Evolutionary conservation across 1,140 invertebrate genomes (phyloP).

Genomic region (Drosophila trapezifrons): DNA sequence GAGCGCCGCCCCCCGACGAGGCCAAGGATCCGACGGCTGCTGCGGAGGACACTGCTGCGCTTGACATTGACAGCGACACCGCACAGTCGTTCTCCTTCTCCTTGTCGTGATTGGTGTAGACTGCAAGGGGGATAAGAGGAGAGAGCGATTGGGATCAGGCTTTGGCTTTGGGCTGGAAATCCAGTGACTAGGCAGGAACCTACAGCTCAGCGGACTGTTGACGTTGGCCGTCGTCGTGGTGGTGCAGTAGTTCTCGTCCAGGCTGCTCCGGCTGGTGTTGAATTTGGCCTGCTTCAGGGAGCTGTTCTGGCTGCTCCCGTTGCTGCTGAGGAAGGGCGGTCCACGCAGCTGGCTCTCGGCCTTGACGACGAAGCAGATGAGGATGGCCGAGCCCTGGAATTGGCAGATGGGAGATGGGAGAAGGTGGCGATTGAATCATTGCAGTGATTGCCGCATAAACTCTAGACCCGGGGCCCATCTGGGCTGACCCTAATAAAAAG

Average conservation of each 20-base stretch:
- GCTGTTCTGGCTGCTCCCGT: slow-evolving; percentile 64
- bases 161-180: background rate
- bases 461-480: slow-evolving; percentile 5
- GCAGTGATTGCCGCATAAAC: slow-evolving; percentile 26
- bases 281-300: slow-evolving; percentile 75
- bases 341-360: slow-evolving; percentile 82
- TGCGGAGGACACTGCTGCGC: slow-evolving; percentile 44
- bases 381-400: slow-evolving; percentile 84
- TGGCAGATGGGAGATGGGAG: slow-evolving; percentile 6
- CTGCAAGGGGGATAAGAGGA: slow-evolving; percentile 41
- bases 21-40: slow-evolving; percentile 34
- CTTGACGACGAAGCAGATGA: slow-evolving; percentile 85
- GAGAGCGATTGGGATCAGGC: slow-evolving; percentile 1
- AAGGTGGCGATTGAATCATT: slow-evolving; percentile 15
- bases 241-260: slow-evolving; percentile 84
- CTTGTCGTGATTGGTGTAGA: slow-evolving; percentile 82
- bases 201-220: slow-evolving; percentile 85
- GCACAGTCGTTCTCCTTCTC: slow-evolving; percentile 79
- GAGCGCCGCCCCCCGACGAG: slow-evolving; percentile 20
- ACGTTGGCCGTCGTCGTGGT: slow-evolving; percentile 80
- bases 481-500: slow-evolving; percentile 50
- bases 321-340: slow-evolving; percentile 65
- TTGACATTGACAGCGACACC: slow-evolving; percentile 49
- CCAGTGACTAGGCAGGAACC: slow-evolving; percentile 55
- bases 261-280: slow-evolving; percentile 75